Base-by-base conservation (phyloP, 2,888 invertebrate genomes). In the Agriopis marginaria region DNA sequence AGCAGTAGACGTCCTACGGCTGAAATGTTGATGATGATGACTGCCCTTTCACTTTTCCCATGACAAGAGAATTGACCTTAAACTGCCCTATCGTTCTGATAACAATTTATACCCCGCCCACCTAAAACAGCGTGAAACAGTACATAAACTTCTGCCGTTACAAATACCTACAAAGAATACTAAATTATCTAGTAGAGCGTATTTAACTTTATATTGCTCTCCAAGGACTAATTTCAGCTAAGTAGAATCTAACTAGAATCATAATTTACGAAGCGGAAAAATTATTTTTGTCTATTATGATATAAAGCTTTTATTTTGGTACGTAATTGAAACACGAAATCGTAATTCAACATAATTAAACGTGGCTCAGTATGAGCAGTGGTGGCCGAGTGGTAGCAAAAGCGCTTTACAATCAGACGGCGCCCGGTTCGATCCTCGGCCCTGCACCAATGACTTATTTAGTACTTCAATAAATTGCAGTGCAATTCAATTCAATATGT, bases 41-140 rank as follows among this genome's bases (percentile, higher is more conserved):
- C 9, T 12, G 7, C 7, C 58, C 23, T 47, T 44, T n/a, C 9
- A 51, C n/a, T 12, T 45, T 42, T 44, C 53, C n/a, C 44, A 14
- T 32, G 65, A 45, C 32, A 65, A 66, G 12, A 49, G 39, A 14
- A 42, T 61, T 56, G 66, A 66, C 61, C 61, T 66, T 32, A 61
- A 42, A n/a, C 39, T 56, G 50, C 17, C 55, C 55, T 56, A 50
- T 42, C 45, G 40, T 54, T 10, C 32, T 55, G 61, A 66, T 66
- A 66, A 62, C 50, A 61, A 51, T 51, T 61, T 42, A 60, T 51
- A 55, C 40, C 32, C 60, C 60, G 40, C 66, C 53, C 47, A 66
- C 60, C 23, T 12, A 55, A 3, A 8, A 23, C n/a, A 23, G 49
- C 45, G 32, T 42, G 32, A 51, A 65, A 23, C 64, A 51, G 64